phyloP scores from a whole-genome alignment of 1,140 invertebrate species.

The Apis dorsata region DNA sequence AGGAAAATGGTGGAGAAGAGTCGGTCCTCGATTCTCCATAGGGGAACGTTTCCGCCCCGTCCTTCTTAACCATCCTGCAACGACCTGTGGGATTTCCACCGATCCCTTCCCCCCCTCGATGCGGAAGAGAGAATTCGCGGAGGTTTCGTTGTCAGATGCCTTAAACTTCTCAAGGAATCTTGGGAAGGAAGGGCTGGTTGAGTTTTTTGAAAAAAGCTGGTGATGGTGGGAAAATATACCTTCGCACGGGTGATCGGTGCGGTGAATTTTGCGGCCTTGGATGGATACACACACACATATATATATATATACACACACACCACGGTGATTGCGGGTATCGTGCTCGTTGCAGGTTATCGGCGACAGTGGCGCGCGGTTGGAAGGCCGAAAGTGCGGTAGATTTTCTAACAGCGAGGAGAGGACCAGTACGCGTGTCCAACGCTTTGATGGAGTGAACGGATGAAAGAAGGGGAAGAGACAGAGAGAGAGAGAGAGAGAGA shows the following conservation, averaged over 20 bases:
- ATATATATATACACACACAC: not conserved
- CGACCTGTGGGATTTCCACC: not conserved
- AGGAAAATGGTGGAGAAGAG: not conserved
- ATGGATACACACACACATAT: constrained; percentile 10
- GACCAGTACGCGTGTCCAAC: constrained; percentile 21
- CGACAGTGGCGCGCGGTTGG: constrained; percentile 54
- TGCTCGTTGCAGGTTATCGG: constrained; percentile 52
- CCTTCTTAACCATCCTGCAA: not conserved
- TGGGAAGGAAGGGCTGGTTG: too few species aligned
- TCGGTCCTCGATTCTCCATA: too few species aligned
- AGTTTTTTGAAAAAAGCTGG: too few species aligned
- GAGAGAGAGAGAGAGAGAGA: not conserved
- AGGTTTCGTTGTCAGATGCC: too few species aligned
- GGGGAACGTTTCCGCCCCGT: too few species aligned
- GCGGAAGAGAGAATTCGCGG: too few species aligned
- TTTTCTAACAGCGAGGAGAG: constrained; percentile 33
- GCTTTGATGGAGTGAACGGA: constrained; percentile 36
- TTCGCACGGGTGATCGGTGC: not conserved
- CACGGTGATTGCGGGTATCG: constrained; percentile 29
- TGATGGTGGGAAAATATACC: not conserved
- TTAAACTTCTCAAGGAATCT: too few species aligned
- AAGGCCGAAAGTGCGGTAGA: constrained; percentile 39
- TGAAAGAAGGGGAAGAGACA: not conserved
- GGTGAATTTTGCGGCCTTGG: constrained; percentile 29
- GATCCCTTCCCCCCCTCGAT: too few species aligned